A percentile compares a stretch with the other conserved stretches of the same genome.
Conservation (phyloP, 2,113 vertebrate genomes). For the Ophthalmolycus amberensis region DNA sequence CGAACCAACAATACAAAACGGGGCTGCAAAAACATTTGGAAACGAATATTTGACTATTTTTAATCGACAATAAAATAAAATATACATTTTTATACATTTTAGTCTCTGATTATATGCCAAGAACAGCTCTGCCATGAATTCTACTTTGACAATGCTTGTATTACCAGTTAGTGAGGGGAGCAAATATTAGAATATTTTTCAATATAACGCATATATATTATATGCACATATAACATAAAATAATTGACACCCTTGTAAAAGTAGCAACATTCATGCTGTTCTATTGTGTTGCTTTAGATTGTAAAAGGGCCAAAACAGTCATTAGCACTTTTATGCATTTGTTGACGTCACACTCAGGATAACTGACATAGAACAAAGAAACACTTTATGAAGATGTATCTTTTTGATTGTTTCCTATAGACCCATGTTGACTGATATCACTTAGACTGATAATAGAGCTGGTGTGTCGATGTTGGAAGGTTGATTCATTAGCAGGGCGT, state of each 20-base stretch:
- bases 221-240: too few species aligned
- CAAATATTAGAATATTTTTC: background rate
- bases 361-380: background rate
- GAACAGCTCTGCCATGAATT: background rate
- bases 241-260: background rate
- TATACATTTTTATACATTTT: background rate
- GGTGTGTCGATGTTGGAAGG: background rate
- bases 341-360: background rate
- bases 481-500: background rate
- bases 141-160: background rate
- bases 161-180: background rate
- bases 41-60: background rate
- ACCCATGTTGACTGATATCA: background rate
- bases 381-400: background rate
- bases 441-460: background rate
- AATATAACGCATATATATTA: background rate
- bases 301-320: background rate
- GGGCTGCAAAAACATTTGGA: background rate
- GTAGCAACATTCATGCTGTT: background rate
- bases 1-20: background rate
- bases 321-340: background rate
- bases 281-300: background rate
- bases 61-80: background rate
- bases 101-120: background rate
- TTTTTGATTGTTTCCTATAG: background rate